phyloP scores from a whole-genome alignment of 2,113 vertebrate genomes.

The Chlorodrepanis virens region DNA sequence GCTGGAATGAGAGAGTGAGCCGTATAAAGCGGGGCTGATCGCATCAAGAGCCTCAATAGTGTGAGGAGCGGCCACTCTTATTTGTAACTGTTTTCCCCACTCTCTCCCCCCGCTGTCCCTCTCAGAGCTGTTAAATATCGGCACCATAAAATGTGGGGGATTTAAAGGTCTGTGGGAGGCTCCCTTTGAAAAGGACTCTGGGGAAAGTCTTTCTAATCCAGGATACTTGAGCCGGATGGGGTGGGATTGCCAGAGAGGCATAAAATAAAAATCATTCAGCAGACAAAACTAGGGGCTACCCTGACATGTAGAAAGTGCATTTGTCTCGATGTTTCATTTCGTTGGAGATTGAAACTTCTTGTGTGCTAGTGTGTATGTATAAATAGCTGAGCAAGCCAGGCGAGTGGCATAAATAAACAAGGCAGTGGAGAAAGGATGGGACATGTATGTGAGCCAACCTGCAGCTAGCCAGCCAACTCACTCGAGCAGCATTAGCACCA shows the following conservation, averaged over 20 bases:
- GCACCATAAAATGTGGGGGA: constrained; percentile 64
- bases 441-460: constrained; percentile 8
- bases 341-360: background rate
- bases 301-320: background rate
- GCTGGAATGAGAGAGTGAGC: background rate
- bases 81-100: background rate
- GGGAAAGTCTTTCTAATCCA: constrained; percentile 68
- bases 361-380: background rate
- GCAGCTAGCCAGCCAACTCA: constrained; percentile 15
- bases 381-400: background rate
- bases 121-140: constrained; percentile 61
- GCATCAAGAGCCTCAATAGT: background rate
- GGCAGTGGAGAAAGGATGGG: background rate
- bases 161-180: constrained; percentile 73
- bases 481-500: constrained; percentile 44
- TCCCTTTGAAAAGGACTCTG: constrained; percentile 73
- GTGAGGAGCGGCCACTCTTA: background rate
- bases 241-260: constrained; percentile 65
- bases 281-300: constrained; percentile 37
- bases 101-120: background rate
- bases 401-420: constrained; percentile 50
- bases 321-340: background rate
- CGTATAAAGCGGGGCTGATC: background rate
- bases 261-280: constrained; percentile 63
- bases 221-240: constrained; percentile 71